A percentile compares a stretch with the other conserved stretches of the same genome.
These are phyloP conservation scores for Slavum lentiscoides DNA, from an alignment of 2,888 invertebrate genomes.

Conservation along the genomic window DNA sequence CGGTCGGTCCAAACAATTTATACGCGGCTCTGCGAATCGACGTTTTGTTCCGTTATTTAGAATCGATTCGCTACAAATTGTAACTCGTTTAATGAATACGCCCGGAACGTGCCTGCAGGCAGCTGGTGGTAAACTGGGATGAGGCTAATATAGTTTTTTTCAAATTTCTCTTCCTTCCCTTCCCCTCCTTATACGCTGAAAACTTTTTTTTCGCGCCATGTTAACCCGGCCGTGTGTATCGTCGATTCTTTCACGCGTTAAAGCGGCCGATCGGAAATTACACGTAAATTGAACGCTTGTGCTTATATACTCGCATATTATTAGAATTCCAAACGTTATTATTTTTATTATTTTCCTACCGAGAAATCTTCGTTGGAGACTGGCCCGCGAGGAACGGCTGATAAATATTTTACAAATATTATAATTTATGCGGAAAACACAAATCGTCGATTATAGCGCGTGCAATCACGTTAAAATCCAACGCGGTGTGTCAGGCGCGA, in stretches of 20 bases:
- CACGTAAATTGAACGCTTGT: constrained; percentile 1
- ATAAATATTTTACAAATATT: not conserved
- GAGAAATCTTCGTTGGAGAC: not conserved
- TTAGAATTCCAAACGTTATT: constrained; percentile 3
- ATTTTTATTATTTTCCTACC: not conserved
- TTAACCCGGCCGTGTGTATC: not conserved
- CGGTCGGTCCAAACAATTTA: no score
- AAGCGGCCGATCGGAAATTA: constrained; percentile 31
- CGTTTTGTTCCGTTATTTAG: no score
- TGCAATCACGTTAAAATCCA: not conserved
- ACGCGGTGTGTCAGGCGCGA: not conserved
- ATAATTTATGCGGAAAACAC: not conserved
- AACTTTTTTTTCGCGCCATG: not conserved
- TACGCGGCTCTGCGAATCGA: no score
- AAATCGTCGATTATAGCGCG: not conserved
- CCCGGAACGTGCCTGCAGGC: no score
- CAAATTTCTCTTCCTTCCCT: not conserved
- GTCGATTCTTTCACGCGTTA: constrained; percentile 5
- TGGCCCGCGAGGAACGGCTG: not conserved
- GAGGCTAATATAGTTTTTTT: not conserved
- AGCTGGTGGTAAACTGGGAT: no score
- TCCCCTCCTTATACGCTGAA: not conserved
- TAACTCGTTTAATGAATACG: no score
- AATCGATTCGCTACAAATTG: no score
- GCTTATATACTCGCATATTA: not conserved